Evolutionary conservation across 1,140 invertebrate genomes (phyloP).

Genomic region (Atta texana): DNA sequence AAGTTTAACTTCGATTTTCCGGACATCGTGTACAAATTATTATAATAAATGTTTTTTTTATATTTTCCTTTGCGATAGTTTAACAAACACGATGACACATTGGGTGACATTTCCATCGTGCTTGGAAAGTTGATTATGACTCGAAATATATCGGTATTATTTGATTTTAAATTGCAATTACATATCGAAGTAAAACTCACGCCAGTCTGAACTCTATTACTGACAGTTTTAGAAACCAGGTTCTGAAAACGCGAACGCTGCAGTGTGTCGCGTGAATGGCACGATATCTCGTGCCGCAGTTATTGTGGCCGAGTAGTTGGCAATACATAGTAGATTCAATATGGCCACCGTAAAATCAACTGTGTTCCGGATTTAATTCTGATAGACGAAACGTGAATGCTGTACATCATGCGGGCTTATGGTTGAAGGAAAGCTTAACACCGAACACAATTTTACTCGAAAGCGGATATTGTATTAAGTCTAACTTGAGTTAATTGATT

Average conservation of each 20-base stretch:
- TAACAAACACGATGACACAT: not conserved
- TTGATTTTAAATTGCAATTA: constrained; percentile 45
- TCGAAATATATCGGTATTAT: not conserved
- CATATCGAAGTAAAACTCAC: constrained; percentile 13
- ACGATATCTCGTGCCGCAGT: constrained; percentile 7
- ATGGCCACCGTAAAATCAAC: constrained; percentile 8
- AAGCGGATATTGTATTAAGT: constrained; percentile 25
- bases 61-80: not conserved
- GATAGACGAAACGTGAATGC: constrained; percentile 48
- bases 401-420: constrained; percentile 26
- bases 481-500: constrained; percentile 36
- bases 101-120: not conserved
- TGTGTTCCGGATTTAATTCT: constrained; percentile 39
- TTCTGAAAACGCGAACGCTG: constrained; percentile 36
- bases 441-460: constrained; percentile 4
- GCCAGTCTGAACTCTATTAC: not conserved
- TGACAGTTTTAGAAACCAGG: constrained; percentile 16
- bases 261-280: constrained; percentile 44
- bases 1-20: no score
- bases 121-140: not conserved
- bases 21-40: not conserved
- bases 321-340: constrained; percentile 2
- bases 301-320: constrained; percentile 12
- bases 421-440: not conserved
- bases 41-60: not conserved